A percentile compares a stretch with the other conserved stretches of the same genome.
Conservation (phyloP, 2,113 vertebrate species). For the Bothrops jararaca region DNA sequence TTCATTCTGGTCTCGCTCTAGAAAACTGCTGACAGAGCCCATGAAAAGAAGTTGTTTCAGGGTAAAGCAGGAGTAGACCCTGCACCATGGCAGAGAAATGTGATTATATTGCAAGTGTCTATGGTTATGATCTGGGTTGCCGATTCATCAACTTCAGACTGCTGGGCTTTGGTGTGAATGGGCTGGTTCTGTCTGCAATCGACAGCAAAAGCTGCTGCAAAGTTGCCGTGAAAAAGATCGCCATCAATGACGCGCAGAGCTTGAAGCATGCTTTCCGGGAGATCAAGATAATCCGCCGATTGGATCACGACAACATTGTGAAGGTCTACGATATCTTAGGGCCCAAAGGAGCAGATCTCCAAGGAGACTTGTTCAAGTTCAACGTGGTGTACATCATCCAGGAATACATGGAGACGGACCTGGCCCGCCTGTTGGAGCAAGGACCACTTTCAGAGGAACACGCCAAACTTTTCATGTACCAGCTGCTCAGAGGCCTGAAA, state of each 20-base stretch:
- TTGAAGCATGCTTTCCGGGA: slow-evolving; percentile 91
- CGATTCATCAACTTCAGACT: slow-evolving; percentile 86
- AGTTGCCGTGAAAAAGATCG: slow-evolving; percentile 92
- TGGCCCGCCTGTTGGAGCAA: slow-evolving; percentile 87
- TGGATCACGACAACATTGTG: slow-evolving; percentile 93
- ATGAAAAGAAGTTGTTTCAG: background rate
- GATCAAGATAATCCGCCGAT: slow-evolving; percentile 89
- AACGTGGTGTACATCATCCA: slow-evolving; percentile 89
- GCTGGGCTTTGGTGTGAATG: slow-evolving; percentile 86
- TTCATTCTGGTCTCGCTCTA: background rate
- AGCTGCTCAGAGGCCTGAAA: slow-evolving; percentile 94
- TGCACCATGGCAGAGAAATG: slow-evolving; percentile 82
- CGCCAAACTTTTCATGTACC: slow-evolving; percentile 94
- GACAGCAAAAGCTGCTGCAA: slow-evolving; percentile 83
- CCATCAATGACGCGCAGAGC: slow-evolving; percentile 77
- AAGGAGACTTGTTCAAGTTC: slow-evolving; percentile 77
- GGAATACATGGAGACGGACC: slow-evolving; percentile 96
- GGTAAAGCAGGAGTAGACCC: background rate
- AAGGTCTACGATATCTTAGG: slow-evolving; percentile 89
- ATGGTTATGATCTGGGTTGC: slow-evolving; percentile 89
- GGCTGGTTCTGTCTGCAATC: slow-evolving; percentile 86
- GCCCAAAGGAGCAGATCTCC: slow-evolving; percentile 78
- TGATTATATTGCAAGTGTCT: slow-evolving; percentile 76
- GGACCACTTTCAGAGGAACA: slow-evolving; percentile 85
- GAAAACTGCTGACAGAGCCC: rapidly evolving